phyloP scores from a whole-genome alignment of 2,888 invertebrate genomes.

The Monochamus alternatus region DNA sequence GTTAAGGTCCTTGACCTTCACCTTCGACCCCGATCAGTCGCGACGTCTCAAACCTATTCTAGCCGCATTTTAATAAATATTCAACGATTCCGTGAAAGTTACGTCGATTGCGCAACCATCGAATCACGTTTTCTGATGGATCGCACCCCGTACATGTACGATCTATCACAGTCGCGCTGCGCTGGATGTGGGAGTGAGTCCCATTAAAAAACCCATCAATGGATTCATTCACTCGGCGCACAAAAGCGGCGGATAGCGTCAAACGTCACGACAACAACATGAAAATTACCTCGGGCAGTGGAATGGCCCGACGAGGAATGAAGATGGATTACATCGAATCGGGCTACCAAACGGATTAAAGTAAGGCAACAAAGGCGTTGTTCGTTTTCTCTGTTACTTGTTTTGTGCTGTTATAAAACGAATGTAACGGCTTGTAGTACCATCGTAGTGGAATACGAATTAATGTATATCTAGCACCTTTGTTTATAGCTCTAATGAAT shows the following conservation, averaged over 20 bases:
- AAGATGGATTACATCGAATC: slow-evolving; percentile 28
- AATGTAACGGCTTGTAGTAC: slow-evolving; percentile 23
- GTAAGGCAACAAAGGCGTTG: slow-evolving; percentile 23
- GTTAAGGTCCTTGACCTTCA: no score
- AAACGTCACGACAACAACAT: slow-evolving; percentile 9
- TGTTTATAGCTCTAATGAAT: no score
- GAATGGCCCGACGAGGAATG: slow-evolving; percentile 21
- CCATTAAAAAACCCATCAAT: slow-evolving; percentile 24
- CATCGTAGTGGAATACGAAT: neutral
- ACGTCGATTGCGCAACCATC: neutral
- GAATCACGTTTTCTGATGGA: no score
- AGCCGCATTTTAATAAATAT: no score
- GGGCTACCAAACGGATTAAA: slow-evolving; percentile 14
- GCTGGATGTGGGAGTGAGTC: slow-evolving; percentile 16
- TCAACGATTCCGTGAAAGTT: no score
- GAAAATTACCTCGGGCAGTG: slow-evolving; percentile 13
- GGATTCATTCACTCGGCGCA: slow-evolving; percentile 19
- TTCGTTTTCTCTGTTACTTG: slow-evolving; percentile 18
- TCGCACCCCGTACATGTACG: no score
- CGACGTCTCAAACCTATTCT: no score
- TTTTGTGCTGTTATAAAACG: slow-evolving; percentile 18
- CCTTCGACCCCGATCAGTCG: no score
- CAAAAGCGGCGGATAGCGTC: slow-evolving; percentile 13
- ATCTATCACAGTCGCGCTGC: no score
- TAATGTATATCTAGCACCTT: no score